A percentile compares a stretch with the other conserved stretches of the same genome.
phyloP scores from a whole-genome alignment of 2,888 invertebrate species.

The Tiliacea aurago region DNA sequence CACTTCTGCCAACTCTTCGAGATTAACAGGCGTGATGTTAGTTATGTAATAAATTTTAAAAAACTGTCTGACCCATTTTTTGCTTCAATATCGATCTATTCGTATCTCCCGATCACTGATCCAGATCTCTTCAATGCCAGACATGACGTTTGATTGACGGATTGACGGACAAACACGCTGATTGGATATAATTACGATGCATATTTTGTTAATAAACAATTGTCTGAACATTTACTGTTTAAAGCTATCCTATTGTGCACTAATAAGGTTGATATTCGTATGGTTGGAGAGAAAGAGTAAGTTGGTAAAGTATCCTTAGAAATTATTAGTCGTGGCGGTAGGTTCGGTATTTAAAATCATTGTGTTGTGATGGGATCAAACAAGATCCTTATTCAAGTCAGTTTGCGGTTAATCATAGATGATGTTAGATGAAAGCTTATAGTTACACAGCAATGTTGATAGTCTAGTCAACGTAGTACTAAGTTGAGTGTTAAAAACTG shows the following conservation, averaged over 20 bases:
- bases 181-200: conserved; percentile 89
- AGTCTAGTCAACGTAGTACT: conserved; percentile 2
- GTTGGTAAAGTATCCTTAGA: conserved; percentile 49
- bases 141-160: conserved; percentile 80
- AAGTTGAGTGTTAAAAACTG: conserved; percentile 21
- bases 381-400: conserved; percentile 50
- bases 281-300: conserved; percentile 1
- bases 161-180: conserved; percentile 84
- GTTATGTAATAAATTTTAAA: conserved; percentile 63
- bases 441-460: conserved; percentile 8
- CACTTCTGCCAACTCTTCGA: not conserved
- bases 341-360: conserved; percentile 58
- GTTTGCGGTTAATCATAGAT: conserved; percentile 42
- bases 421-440: conserved; percentile 26
- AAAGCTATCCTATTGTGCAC: not conserved
- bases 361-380: conserved; percentile 61
- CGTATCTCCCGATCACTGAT: conserved; percentile 77
- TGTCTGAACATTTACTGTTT: conserved; percentile 58
- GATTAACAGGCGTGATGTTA: conserved; percentile 4
- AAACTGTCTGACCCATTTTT: conserved; percentile 73
- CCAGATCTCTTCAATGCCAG: conserved; percentile 78
- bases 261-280: conserved; percentile 45
- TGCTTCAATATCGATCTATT: conserved; percentile 68
- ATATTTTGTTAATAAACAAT: conserved; percentile 82
- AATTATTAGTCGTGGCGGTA: conserved; percentile 58